Evolutionary conservation across 1,140 invertebrate species (phyloP).

Genomic region (Stegodyphus dumicola): DNA sequence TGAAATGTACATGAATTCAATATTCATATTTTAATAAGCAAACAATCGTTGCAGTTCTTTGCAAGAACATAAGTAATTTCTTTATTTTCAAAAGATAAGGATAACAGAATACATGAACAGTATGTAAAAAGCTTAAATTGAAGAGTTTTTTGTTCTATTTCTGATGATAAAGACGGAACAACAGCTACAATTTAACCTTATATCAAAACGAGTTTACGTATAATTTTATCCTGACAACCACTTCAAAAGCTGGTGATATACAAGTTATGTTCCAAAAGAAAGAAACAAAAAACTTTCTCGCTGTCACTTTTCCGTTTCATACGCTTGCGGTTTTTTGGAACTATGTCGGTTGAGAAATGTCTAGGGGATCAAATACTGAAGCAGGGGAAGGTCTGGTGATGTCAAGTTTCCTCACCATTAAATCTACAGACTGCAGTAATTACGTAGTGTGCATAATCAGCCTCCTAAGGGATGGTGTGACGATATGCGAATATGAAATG

Average conservation of each 20-base stretch:
- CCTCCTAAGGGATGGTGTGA: constrained; percentile 26
- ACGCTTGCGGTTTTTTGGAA: constrained; percentile 39
- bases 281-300: constrained; percentile 14
- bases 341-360: constrained; percentile 25
- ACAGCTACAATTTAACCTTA: neutral
- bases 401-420: constrained; percentile 53
- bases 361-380: constrained; percentile 48
- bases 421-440: constrained; percentile 55
- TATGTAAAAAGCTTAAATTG: too few species aligned
- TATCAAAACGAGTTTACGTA: neutral
- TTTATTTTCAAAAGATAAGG: too few species aligned
- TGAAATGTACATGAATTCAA: too few species aligned
- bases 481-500: constrained; percentile 12
- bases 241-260: too few species aligned
- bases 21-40: too few species aligned
- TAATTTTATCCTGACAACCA: too few species aligned
- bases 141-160: too few species aligned
- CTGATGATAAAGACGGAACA: neutral
- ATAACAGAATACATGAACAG: too few species aligned
- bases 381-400: constrained; percentile 39
- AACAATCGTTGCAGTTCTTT: too few species aligned
- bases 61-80: too few species aligned
- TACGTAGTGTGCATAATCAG: constrained; percentile 48
- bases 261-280: neutral
- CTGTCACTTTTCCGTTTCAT: constrained; percentile 41